Evolutionary conservation across 2,888 invertebrate genomes (phyloP).

Genomic region (Masnerella sp.): DNA sequence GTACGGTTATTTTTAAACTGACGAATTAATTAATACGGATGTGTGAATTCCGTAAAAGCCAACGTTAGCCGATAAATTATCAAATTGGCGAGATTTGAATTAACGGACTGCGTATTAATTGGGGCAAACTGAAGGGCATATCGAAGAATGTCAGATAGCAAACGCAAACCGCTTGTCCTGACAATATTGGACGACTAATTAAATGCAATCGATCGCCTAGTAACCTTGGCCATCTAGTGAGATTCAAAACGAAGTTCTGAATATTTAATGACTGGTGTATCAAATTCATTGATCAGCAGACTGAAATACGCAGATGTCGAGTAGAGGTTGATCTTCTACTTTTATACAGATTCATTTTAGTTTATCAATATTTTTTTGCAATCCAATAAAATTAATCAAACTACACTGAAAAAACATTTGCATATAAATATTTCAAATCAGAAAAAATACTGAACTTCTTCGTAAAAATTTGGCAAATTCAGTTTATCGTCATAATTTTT

Average conservation of each 20-base stretch:
- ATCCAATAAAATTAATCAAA: too few species aligned
- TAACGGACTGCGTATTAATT: conserved; percentile 46
- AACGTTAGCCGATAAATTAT: conserved; percentile 17
- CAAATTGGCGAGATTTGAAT: conserved; percentile 13
- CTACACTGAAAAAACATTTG: too few species aligned
- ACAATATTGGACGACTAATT: conserved; percentile 50
- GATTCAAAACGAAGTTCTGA: conserved; percentile 26
- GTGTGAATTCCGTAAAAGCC: conserved; percentile 2
- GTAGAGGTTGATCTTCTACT: conserved; percentile 13
- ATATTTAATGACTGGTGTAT: conserved; percentile 34
- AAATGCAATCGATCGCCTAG: conserved; percentile 44
- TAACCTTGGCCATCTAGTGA: conserved; percentile 43
- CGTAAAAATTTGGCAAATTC: too few species aligned
- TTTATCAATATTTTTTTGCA: too few species aligned
- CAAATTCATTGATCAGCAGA: conserved; percentile 11
- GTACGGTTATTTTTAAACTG: too few species aligned
- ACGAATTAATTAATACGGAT: conserved; percentile 9
- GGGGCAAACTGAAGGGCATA: conserved; percentile 43
- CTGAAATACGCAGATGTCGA: conserved; percentile 15
- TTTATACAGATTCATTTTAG: too few species aligned
- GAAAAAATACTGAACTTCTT: too few species aligned
- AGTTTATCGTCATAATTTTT: too few species aligned
- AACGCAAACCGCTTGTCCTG: conserved; percentile 32
- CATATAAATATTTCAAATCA: too few species aligned
- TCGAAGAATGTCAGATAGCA: conserved; percentile 44